Conservation (phyloP, 1,140 invertebrate species). For the Penaeus indicus region DNA sequence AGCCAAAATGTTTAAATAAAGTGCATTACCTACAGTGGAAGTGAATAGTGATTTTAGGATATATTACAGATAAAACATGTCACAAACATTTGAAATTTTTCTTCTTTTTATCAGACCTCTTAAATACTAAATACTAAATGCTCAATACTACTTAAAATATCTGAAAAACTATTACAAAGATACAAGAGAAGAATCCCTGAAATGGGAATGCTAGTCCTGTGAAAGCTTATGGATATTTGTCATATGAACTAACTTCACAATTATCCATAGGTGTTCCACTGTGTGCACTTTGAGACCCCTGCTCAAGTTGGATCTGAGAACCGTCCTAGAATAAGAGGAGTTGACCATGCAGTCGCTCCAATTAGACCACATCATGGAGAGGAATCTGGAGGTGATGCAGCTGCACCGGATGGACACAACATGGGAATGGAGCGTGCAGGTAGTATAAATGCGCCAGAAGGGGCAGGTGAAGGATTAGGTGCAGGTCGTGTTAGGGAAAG, state of each 20-base stretch:
- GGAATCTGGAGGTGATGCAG: constrained; percentile 1
- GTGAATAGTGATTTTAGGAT: too few species aligned
- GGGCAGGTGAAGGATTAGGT: constrained; percentile 11
- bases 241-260: constrained; percentile 10
- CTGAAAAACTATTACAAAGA: too few species aligned
- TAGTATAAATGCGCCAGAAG: constrained; percentile 16
- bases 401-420: background rate
- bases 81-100: too few species aligned
- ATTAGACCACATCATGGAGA: constrained; percentile 41
- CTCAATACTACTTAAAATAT: too few species aligned
- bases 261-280: constrained; percentile 90
- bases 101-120: too few species aligned
- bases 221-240: too few species aligned
- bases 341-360: constrained; percentile 57
- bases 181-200: too few species aligned
- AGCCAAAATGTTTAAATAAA: too few species aligned
- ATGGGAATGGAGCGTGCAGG: constrained; percentile 7
- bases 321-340: constrained; percentile 43
- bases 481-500: constrained; percentile 5
- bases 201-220: too few species aligned
- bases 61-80: too few species aligned
- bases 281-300: constrained; percentile 94
- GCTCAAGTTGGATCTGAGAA: constrained; percentile 61
- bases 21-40: too few species aligned
- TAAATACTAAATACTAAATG: too few species aligned